Base-by-base conservation (phyloP, 1,140 invertebrate species). In the Aradophagus sp. region DNA sequence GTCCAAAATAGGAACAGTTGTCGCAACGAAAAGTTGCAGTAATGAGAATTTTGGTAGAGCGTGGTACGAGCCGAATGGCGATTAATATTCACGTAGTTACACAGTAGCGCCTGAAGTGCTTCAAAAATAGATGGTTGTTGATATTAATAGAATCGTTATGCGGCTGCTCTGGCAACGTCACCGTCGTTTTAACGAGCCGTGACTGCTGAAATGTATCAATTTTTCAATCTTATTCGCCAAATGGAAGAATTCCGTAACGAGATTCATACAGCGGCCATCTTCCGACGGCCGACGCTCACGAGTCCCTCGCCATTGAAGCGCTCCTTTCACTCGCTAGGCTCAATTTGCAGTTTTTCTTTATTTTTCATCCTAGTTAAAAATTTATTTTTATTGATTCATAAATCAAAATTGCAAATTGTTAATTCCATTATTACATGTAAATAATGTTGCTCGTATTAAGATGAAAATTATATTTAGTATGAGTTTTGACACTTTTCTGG, bases 71-170 rank as follows among this genome's bases (percentile, higher is more conserved):
- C 38, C 70, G 59, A 73, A 70, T 65, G 73, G 75, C 78, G 72
- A 82, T 84, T 82, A 81, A 84, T 84, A 82, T 75, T 78, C 72
- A 62, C 69, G 76, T 77, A 75, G 75, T 83, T 81, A 82, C 75
- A 80, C 65, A 61, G 61, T 45, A 42, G 59, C 44, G 61, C 48
- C 41, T 73, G 63, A 77, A 76, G 72, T 55, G 73, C 59, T 74
- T 77, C 75, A 73, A 75, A 80, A 78, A 77, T 78, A 79, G 63
- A 66, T 53, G 45, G 29, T 65, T 35, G 53, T 62, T 63, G 53
- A 52, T 83, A 84, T 83, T 83, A 81, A 81, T 83, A 84, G 79
- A 79, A 81, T 68, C 71, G 73, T 77, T 67, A 70, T 32, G 67
- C 50, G 65, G 52, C 68, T 56, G 68, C 58, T 68, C 74, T 80